Conservation (phyloP, 2,888 invertebrate species). For the Eristalis intricaria region DNA sequence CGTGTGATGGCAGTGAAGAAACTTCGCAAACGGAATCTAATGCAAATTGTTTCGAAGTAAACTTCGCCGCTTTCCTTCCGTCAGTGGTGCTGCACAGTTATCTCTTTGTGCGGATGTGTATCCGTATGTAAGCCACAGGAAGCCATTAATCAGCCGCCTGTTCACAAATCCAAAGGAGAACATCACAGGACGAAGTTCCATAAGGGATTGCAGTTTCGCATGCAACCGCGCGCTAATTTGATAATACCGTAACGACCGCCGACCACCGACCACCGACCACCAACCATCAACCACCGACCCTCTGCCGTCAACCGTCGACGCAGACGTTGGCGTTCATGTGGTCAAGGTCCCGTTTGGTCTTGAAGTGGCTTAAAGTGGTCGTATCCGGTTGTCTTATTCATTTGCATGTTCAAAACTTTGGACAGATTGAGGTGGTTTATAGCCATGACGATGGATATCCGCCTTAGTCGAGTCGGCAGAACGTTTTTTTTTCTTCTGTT, state of each 20-base stretch:
- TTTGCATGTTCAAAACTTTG: constrained; percentile 64
- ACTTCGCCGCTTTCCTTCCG: constrained; percentile 60
- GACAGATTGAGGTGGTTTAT: constrained; percentile 65
- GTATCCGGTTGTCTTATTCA: constrained; percentile 71
- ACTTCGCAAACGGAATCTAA: constrained; percentile 58
- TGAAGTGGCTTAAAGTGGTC: constrained; percentile 67
- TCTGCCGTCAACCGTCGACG: not conserved
- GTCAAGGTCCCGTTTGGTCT: constrained; percentile 55
- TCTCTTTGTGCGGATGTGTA: constrained; percentile 3
- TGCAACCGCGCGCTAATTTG: constrained; percentile 70
- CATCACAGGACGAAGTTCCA: constrained; percentile 62
- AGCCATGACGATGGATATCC: constrained; percentile 11
- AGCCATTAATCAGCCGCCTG: constrained; percentile 71
- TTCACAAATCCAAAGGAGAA: constrained; percentile 65
- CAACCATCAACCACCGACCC: not conserved
- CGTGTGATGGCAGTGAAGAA: constrained; percentile 19
- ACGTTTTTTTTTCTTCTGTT: not conserved
- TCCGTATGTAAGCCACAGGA: constrained; percentile 59
- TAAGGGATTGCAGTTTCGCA: constrained; percentile 69
- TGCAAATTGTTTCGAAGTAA: constrained; percentile 71
- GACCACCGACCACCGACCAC: not conserved
- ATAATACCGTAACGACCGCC: constrained; percentile 49
- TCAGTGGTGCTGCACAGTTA: not conserved
- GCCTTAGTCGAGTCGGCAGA: not conserved
- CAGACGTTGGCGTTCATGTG: constrained; percentile 63